Evolutionary conservation across 1,140 invertebrate genomes (phyloP).

Genomic region (Sminthurides bifidus): DNA sequence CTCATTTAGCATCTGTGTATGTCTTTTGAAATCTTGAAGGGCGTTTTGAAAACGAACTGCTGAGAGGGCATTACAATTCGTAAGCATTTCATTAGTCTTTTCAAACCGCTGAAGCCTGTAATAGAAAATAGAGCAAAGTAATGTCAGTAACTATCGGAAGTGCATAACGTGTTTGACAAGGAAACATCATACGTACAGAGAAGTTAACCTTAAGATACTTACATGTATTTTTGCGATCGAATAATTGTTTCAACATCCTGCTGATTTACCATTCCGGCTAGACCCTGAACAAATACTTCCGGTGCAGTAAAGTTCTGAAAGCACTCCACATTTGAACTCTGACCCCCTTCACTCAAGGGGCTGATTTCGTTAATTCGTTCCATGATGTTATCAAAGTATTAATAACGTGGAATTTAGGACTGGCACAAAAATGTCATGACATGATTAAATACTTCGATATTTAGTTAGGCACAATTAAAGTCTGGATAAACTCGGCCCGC

Average conservation of each 20-base stretch:
- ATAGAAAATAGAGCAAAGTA: constrained; percentile 17
- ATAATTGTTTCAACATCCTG: constrained; percentile 82
- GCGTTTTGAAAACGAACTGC: constrained; percentile 65
- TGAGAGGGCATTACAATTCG: constrained; percentile 84
- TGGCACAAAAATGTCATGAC: no score
- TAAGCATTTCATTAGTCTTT: constrained; percentile 94
- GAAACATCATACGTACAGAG: constrained; percentile 12
- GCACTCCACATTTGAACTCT: constrained; percentile 52
- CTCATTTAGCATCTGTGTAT: constrained; percentile 61
- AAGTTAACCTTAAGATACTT: constrained; percentile 34
- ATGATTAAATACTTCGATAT: no score
- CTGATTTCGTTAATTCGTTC: no score
- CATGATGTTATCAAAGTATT: no score
- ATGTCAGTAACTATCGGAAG: background rate
- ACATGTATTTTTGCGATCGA: constrained; percentile 85
- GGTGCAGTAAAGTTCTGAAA: constrained; percentile 80
- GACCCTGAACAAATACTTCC: constrained; percentile 77
- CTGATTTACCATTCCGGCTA: constrained; percentile 80
- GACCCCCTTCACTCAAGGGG: constrained; percentile 20
- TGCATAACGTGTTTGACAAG: no score
- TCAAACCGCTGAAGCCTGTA: constrained; percentile 86
- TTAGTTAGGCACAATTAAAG: no score
- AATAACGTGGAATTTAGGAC: no score
- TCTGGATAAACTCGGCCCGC: no score
- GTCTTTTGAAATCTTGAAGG: constrained; percentile 73